Conservation (phyloP, 1,140 invertebrate species). For the Dermatophagoides farinae region DNA sequence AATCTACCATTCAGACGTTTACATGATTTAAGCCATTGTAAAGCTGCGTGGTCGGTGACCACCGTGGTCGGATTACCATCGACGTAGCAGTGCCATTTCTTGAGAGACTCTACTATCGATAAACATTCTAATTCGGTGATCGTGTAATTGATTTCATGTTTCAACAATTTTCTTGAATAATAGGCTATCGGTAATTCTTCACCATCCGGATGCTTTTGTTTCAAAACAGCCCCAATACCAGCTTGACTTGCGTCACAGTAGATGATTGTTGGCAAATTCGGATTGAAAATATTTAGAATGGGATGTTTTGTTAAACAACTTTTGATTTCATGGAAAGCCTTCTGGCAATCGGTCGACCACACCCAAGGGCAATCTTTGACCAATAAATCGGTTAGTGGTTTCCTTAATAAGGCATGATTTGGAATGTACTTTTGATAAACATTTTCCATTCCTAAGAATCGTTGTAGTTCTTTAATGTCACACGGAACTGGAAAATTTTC, state of each 20-base stretch:
- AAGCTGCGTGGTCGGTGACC: slow-evolving; percentile 29
- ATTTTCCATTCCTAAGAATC: slow-evolving; percentile 9
- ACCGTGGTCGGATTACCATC: slow-evolving; percentile 27
- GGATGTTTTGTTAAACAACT: slow-evolving; percentile 3
- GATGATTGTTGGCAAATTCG: not conserved
- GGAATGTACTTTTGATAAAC: slow-evolving; percentile 12
- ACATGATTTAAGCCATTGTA: slow-evolving; percentile 18
- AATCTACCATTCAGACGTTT: slow-evolving; percentile 8
- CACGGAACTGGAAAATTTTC: not conserved
- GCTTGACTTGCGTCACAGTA: slow-evolving; percentile 12
- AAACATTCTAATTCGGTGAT: slow-evolving; percentile 34
- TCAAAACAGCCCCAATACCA: slow-evolving; percentile 15
- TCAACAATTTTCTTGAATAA: slow-evolving; percentile 25
- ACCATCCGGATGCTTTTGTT: slow-evolving; percentile 9
- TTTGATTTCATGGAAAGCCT: slow-evolving; percentile 17
- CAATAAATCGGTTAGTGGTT: slow-evolving; percentile 17
- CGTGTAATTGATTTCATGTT: slow-evolving; percentile 30
- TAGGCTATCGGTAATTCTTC: not conserved
- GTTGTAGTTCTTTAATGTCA: not conserved
- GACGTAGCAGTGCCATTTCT: slow-evolving; percentile 32
- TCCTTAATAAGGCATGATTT: slow-evolving; percentile 19
- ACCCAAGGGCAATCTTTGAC: slow-evolving; percentile 15
- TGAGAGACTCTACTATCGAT: slow-evolving; percentile 28
- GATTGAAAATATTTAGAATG: slow-evolving; percentile 11
- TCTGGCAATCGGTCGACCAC: slow-evolving; percentile 15